A percentile compares a stretch with the other conserved stretches of the same genome.
These are phyloP conservation scores for Drosophila bunnanda DNA, from an alignment of 2,888 invertebrate species.

Conservation along the genomic window DNA sequence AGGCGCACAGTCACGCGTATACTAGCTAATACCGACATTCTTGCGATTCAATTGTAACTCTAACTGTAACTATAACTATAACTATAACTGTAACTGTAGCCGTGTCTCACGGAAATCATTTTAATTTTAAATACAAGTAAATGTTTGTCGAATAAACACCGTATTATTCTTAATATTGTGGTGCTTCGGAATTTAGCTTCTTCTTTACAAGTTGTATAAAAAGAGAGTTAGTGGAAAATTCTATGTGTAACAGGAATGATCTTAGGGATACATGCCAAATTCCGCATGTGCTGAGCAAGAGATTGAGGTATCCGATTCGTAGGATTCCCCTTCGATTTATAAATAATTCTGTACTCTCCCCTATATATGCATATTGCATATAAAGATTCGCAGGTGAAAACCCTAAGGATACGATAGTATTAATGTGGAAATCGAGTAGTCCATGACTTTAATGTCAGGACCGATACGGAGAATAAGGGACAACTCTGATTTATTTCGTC, in stretches of 20 bases:
- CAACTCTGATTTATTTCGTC: too few species aligned
- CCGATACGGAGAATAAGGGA: not conserved
- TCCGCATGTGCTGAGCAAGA: too few species aligned
- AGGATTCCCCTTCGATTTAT: too few species aligned
- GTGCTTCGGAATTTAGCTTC: not conserved
- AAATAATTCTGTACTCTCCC: too few species aligned
- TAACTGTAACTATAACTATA: constrained; percentile 23
- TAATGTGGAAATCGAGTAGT: not conserved
- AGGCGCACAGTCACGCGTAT: constrained; percentile 42
- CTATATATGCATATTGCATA: too few species aligned
- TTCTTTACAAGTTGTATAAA: too few species aligned
- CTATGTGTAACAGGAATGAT: too few species aligned
- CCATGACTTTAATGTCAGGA: not conserved
- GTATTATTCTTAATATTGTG: constrained; percentile 6
- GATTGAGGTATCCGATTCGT: too few species aligned
- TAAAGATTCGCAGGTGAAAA: too few species aligned
- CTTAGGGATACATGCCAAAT: too few species aligned
- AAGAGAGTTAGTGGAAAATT: too few species aligned
- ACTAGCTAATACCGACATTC: constrained; percentile 56
- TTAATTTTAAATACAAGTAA: constrained; percentile 57
- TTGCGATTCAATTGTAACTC: constrained; percentile 67
- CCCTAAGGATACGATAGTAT: too few species aligned
- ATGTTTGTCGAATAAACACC: constrained; percentile 52
- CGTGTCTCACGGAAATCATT: constrained; percentile 59
- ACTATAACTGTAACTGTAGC: constrained; percentile 41